Conservation (phyloP, 2,797 vertebrate genomes). For the Semotilus atromaculatus region DNA sequence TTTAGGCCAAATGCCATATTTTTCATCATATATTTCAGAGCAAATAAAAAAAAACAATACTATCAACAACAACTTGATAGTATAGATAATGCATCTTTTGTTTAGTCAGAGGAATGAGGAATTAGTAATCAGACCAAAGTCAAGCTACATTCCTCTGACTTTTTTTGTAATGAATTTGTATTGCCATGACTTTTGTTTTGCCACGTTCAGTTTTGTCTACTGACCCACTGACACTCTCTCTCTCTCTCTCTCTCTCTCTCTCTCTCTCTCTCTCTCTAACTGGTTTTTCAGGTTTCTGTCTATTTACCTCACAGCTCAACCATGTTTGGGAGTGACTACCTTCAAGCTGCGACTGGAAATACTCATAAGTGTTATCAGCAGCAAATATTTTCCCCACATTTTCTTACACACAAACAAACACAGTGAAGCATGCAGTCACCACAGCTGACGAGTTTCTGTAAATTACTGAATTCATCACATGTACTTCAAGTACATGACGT, state of each 20-base stretch:
- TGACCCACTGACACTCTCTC: constrained; percentile 15
- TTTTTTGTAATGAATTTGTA: background rate
- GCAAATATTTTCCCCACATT: constrained; percentile 2
- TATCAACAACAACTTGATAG: background rate
- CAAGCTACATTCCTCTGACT: constrained; percentile 5
- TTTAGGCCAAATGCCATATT: background rate
- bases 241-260: background rate
- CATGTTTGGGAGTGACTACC: constrained; percentile 48
- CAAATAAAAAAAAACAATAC: background rate
- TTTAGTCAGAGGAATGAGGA: no score
- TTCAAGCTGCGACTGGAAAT: constrained; percentile 9
- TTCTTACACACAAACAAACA: background rate
- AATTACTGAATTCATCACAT: background rate
- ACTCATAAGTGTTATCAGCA: background rate
- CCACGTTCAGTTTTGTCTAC: background rate
- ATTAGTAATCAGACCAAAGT: no score
- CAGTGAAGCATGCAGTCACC: background rate
- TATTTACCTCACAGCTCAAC: constrained; percentile 39
- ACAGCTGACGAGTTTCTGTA: background rate
- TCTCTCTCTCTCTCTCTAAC: constrained; percentile 26
- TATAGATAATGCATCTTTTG: no score
- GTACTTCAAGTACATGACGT: no score
- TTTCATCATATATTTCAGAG: no score
- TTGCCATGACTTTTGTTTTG: background rate
- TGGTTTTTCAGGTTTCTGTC: constrained; percentile 54